phyloP scores from a whole-genome alignment of 2,113 vertebrate genomes.

The Coptodon bakossiorum region DNA sequence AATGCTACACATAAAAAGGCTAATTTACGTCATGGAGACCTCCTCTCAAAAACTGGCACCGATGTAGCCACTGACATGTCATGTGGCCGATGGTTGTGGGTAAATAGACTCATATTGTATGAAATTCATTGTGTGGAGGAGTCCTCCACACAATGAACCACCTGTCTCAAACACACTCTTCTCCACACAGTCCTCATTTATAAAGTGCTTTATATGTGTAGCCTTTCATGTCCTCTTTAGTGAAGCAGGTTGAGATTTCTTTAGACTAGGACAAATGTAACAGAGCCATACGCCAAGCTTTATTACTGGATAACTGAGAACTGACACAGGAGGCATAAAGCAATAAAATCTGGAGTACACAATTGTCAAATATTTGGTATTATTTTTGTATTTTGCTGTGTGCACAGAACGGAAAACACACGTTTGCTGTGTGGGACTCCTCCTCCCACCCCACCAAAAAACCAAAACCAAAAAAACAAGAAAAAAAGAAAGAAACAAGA shows the following conservation, averaged over 20 bases:
- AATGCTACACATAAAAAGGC: neutral
- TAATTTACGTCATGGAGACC: neutral
- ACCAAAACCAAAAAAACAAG: neutral
- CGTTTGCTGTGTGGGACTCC: neutral
- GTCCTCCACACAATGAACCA: neutral
- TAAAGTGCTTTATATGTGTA: neutral
- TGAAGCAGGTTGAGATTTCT: neutral
- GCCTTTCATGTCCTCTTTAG: neutral
- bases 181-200: neutral
- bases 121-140: neutral
- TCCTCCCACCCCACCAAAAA: neutral
- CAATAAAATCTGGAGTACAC: neutral
- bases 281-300: neutral
- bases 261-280: neutral
- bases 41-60: neutral
- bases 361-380: neutral
- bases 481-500: rapidly evolving
- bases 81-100: neutral
- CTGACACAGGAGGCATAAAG: neutral
- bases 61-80: neutral
- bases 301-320: neutral
- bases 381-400: neutral
- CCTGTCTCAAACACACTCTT: neutral
- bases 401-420: neutral
- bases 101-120: neutral